Base-by-base conservation (phyloP, 2,797 vertebrate genomes). In the Harpagifer antarcticus region DNA sequence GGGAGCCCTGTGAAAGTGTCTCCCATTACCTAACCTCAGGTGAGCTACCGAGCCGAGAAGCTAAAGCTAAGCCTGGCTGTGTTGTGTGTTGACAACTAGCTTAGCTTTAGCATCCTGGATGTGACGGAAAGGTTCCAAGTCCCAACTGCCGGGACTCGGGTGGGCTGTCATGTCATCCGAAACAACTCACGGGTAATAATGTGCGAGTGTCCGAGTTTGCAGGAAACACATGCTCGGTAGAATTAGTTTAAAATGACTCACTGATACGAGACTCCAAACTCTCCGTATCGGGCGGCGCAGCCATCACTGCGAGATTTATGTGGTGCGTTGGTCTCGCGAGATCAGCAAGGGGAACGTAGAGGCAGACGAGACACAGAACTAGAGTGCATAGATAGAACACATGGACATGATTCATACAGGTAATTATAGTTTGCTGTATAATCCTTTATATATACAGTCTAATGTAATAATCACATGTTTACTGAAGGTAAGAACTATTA, bases 201-300 rank as follows among this genome's bases (percentile, higher is more conserved):
- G 0, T 1, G 12, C 1, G 11, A 11, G 8, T 13, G 66, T 14
- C 43, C 0, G 13, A 1, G 14, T 45, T 14, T 19, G 3, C 19
- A 1, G 53, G 2, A 23, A 4, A 9, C 19, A 17, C 0, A 0
- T 23, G 10, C 48, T 9, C 15, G 11, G 27, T 2, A 0, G 8
- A 54, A 71, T 44, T 80, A 76, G 84, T 86, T 74, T n/a, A 43
- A 83, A 85, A 62, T 89, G 81, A 98, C 97, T 98, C 93, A 98
- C 97, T 99, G 93, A 99, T 97, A 86, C 95, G 93, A 85, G 96
- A 96, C 95, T 98, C 97, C 93, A 98, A 93, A 92, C 96, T 97
- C 93, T 97, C 97, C 80, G 95, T 94, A 74, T 97, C 97, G 90
- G 97, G 94, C 87, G 94, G 94, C 78, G 95, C 93, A 91, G 95